These are phyloP conservation scores for Orientallactaga bullata DNA, from an alignment of 2,113 vertebrate genomes.

Conservation along the genomic window DNA sequence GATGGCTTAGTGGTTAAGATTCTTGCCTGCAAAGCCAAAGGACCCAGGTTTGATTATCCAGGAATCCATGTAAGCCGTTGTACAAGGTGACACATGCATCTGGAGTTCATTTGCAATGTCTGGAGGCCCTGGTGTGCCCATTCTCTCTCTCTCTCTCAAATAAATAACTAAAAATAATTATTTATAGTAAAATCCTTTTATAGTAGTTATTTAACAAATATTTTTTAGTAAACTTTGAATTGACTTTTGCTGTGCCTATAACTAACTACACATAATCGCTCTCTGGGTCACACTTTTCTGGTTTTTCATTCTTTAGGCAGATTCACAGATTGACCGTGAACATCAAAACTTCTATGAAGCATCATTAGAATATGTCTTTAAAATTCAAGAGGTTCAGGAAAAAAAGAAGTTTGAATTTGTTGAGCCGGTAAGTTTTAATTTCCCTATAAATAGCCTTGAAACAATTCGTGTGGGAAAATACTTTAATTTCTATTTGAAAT, in stretches of 20 bases:
- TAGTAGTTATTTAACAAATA: not conserved
- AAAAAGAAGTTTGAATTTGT: constrained; percentile 99
- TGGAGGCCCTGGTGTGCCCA: too few species aligned
- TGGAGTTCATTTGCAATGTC: too few species aligned
- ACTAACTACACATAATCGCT: not conserved
- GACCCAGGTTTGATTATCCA: too few species aligned
- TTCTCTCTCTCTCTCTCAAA: too few species aligned
- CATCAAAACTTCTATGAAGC: constrained; percentile 97
- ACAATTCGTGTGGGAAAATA: not conserved
- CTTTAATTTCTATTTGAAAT: not conserved
- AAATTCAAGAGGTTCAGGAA: constrained; percentile 99
- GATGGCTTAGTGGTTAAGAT: too few species aligned
- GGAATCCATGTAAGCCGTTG: too few species aligned
- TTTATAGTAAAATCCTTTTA: not conserved
- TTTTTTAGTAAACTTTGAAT: not conserved
- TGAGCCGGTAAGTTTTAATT: constrained; percentile 92
- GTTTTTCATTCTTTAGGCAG: constrained; percentile 90
- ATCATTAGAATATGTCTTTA: constrained; percentile 98
- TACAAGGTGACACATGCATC: too few species aligned
- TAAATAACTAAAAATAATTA: too few species aligned
- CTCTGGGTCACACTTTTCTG: not conserved
- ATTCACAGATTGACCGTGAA: constrained; percentile 96
- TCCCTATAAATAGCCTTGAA: not conserved
- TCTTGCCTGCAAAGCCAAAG: too few species aligned
- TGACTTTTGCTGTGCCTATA: not conserved